Base-by-base conservation (phyloP, 2,888 invertebrate genomes). In the Rotaria magnacalcarata region DNA sequence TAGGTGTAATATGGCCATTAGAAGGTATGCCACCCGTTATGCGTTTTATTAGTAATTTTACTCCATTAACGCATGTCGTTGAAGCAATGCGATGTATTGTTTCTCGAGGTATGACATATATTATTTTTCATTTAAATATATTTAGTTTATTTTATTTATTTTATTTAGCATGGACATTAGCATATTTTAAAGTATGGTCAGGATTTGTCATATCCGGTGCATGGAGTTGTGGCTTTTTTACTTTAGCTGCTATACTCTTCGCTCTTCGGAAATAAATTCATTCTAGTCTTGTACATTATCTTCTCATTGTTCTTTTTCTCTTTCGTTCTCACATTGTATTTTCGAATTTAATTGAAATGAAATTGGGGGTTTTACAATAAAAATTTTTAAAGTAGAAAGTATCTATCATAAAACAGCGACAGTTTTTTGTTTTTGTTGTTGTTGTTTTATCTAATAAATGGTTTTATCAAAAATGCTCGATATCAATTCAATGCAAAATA, bases 1-100 rank as follows among this genome's bases (percentile, higher is more conserved):
- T 89, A 93, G 96, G 96, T 87, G 96, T 96, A 67, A 96, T 97
- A 90, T 97, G 97, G 97, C 96, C 97, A 87, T 94, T 96, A 88
- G 96, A 97, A 91, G 96, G 96, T 87, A 96, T 97, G 95, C 96
- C 96, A 3, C 93, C 94, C 89, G 93, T 94, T 87, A 92, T 97
- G 56, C 93, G 94, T 89, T 92, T 93, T 90, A 93, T 95, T 80
- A 94, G 95, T 8, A 91, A 93, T 85, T 90, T 92, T 1, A 92
- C 95, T 8, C 96, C 96, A 0, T 94, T 95, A 89, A 96, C 96
- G 0, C 91, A 95, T 85, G 94, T 95, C 0, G 93, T 94, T 0
- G 93, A 93, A 87, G 94, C 95, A 0, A 92, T 96, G 86, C 92
- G 96, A 87, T 94, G 94, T 88, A 92, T 96, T 41, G 84, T 56